A percentile compares a stretch with the other conserved stretches of the same genome.
phyloP scores from a whole-genome alignment of 2,888 invertebrate genomes.

The Malthinus flaveolus region DNA sequence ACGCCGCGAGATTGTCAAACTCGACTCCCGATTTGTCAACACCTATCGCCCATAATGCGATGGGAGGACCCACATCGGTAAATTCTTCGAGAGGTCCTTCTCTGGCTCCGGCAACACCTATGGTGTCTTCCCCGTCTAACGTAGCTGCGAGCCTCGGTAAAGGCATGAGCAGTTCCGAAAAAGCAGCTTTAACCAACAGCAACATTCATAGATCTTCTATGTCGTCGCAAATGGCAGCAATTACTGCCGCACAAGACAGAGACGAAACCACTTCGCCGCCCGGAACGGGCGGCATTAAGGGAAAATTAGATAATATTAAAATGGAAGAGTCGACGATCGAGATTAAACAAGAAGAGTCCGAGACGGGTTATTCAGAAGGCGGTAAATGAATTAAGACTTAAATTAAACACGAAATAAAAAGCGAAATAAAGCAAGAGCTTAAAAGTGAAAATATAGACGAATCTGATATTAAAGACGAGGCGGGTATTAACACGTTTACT shows the following conservation, averaged over 20 bases:
- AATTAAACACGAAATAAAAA: slow-evolving; percentile 46
- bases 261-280: slow-evolving; percentile 66
- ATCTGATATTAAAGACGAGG: slow-evolving; percentile 57
- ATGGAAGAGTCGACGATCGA: slow-evolving; percentile 62
- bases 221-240: slow-evolving; percentile 74
- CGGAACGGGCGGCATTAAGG: slow-evolving; percentile 60
- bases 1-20: slow-evolving; percentile 41
- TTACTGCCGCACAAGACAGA: slow-evolving; percentile 69
- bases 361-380: slow-evolving; percentile 57
- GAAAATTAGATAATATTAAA: slow-evolving; percentile 67
- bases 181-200: slow-evolving; percentile 51
- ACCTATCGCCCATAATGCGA: slow-evolving; percentile 59
- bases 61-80: slow-evolving; percentile 63
- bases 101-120: slow-evolving; percentile 56
- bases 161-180: slow-evolving; percentile 60
- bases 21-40: slow-evolving; percentile 58
- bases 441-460: slow-evolving; percentile 64
- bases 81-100: slow-evolving; percentile 64
- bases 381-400: slow-evolving; percentile 58
- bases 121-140: slow-evolving; percentile 51
- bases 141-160: slow-evolving; percentile 58
- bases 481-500: too few relatives aligned
- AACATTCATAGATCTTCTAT: slow-evolving; percentile 53
- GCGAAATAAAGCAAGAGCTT: slow-evolving; percentile 58
- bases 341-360: slow-evolving; percentile 68